Percentiles rank a stretch among this genome's conserved stretches.
phyloP scores from a whole-genome alignment of 2,113 vertebrate genomes.

The Eptesicus fuscus region DNA sequence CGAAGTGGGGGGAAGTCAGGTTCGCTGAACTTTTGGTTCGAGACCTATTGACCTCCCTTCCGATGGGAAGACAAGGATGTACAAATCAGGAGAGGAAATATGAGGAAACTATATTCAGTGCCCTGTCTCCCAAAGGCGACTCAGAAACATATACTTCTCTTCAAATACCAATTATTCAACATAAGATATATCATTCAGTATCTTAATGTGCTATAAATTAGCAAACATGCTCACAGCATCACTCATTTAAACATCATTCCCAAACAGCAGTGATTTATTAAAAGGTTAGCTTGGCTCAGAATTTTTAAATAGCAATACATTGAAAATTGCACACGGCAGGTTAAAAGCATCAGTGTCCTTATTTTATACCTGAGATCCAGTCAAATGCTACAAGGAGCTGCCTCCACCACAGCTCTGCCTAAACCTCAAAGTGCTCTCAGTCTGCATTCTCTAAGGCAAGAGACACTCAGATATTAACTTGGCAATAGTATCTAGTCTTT shows the following conservation, averaged over 20 bases:
- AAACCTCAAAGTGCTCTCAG: not conserved
- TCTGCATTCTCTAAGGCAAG: not conserved
- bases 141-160: slow-evolving; percentile 18
- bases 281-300: slow-evolving; percentile 23
- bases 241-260: slow-evolving; percentile 10
- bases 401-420: not conserved
- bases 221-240: not conserved
- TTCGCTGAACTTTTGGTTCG: not conserved
- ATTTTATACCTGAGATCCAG: not conserved
- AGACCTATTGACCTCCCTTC: not conserved
- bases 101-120: not conserved
- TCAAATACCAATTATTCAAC: slow-evolving; percentile 22
- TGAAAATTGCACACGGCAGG: not conserved
- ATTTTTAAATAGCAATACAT: slow-evolving; percentile 27
- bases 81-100: not conserved
- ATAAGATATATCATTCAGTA: not conserved
- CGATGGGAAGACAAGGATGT: not conserved
- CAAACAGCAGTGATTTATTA: not conserved
- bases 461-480: not conserved
- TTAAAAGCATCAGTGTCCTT: not conserved
- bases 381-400: not conserved
- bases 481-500: not conserved
- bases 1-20: not conserved
- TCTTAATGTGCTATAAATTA: slow-evolving; percentile 22
- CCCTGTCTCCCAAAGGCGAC: slow-evolving; percentile 26